Evolutionary conservation across 2,797 vertebrate genomes (phyloP), one percentile per base, ranked within the genome.

Genomic region (Basileuterus tristriatus): DNA sequence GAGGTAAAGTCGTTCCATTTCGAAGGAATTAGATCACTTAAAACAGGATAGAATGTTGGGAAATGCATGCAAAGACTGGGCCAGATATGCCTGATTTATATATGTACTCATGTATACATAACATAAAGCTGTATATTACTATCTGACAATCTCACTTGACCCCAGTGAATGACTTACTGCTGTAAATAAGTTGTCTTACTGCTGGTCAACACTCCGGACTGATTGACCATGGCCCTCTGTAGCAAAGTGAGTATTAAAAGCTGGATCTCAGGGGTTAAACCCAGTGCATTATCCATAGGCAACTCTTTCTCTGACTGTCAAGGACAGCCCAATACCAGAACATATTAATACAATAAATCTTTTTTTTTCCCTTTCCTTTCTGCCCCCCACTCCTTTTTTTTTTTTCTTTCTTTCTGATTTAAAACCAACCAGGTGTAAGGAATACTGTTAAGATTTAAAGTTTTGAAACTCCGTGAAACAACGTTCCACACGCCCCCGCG

Each of bases 301-400:
- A 55, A 58, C 22, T 13, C 46, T 84, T 86, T 22, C 52, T 59
- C 70, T 77, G 60, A 76, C 72, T 95, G 89, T 59, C 60, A 87
- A 60, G 69, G 52, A 63, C 46, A 60, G 55, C 53, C 39, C 47
- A 72, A 37, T 43, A 69, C 29, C 27, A 70, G 11, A 94, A 67
- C 36, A 85, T 92, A 90, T 64, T 83, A 79, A 93, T 32, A 52
- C 22, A 76, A 85, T 84, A 92, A 90, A 92, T 91, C 8, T 43
- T 41, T 62, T 27, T 50, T 26, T 6, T 0, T 9, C 4, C 30
- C 17, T 65, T 43, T 5, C 14, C 26, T 64, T 60, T 1, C 9
- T 5, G 1, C 1, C 1, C 9, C 14, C 5, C 8, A 4, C 4
- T 1, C 2, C 5, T 10, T 14, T 41, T 50, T n/a, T 9, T 60